These are phyloP conservation scores for Pinna nobilis DNA, from an alignment of 1,140 invertebrate genomes.

Conservation along the genomic window DNA sequence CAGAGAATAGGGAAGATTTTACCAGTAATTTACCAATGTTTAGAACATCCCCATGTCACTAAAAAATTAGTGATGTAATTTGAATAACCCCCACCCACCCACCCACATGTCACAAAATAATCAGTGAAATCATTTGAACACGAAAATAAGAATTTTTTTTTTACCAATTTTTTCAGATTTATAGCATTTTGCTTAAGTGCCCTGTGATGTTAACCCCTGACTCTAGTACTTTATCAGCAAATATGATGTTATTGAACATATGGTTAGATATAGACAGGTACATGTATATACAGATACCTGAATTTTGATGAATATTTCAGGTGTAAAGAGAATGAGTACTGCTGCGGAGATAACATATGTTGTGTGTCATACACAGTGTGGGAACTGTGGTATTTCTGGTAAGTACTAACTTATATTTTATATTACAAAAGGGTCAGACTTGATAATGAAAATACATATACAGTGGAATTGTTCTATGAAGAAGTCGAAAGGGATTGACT, in stretches of 20 bases:
- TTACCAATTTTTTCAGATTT: not conserved
- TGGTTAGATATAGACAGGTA: not conserved
- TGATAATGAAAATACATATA: no score
- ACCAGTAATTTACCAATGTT: no score
- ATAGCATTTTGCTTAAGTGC: not conserved
- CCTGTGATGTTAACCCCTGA: not conserved
- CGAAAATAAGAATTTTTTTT: no score
- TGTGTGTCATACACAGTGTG: slow-evolving; percentile 72
- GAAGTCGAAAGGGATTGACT: no score
- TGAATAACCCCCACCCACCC: no score
- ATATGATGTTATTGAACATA: not conserved
- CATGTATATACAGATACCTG: not conserved
- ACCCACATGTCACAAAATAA: no score
- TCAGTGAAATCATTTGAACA: no score
- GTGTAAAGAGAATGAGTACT: slow-evolving; percentile 70
- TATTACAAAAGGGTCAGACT: not conserved
- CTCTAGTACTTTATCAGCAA: not conserved
- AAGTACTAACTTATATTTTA: slow-evolving; percentile 27
- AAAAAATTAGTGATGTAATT: no score
- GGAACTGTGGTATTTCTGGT: slow-evolving; percentile 73
- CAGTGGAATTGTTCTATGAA: no score
- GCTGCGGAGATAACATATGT: slow-evolving; percentile 70
- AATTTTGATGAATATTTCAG: slow-evolving; percentile 35
- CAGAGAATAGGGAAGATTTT: no score
- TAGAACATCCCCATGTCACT: no score